Evolutionary conservation across 2,888 invertebrate species (phyloP).

Genomic region (Andrena bucephala): DNA sequence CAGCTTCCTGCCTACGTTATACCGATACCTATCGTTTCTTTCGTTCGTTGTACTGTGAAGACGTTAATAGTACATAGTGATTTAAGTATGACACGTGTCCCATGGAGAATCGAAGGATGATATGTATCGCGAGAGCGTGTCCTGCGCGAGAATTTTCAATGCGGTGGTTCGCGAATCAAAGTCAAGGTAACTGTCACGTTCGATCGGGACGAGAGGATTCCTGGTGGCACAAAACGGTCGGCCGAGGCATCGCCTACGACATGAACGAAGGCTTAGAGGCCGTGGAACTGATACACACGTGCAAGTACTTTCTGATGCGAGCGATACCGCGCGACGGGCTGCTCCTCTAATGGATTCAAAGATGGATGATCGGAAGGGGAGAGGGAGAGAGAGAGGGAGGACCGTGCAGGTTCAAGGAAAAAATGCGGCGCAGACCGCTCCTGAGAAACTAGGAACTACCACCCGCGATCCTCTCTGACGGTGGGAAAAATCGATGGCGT

Average conservation of each 20-base stretch:
- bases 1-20: not conserved
- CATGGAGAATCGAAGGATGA: slow-evolving; percentile 28
- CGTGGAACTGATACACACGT: slow-evolving; percentile 69
- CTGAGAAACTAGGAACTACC: slow-evolving; percentile 39
- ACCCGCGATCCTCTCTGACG: slow-evolving; percentile 13
- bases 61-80: slow-evolving; percentile 12
- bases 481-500: slow-evolving; percentile 33
- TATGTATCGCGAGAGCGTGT: slow-evolving; percentile 47
- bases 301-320: slow-evolving; percentile 72
- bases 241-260: slow-evolving; percentile 34
- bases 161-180: slow-evolving; percentile 60
- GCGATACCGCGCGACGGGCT: slow-evolving; percentile 64
- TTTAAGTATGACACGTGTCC: slow-evolving; percentile 53
- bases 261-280: slow-evolving; percentile 51
- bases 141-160: slow-evolving; percentile 52
- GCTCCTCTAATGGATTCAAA: slow-evolving; percentile 72
- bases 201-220: slow-evolving; percentile 62
- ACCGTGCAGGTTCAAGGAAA: slow-evolving; percentile 29
- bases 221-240: slow-evolving; percentile 62
- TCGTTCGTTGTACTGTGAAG: not conserved
- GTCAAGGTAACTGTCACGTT: slow-evolving; percentile 66
- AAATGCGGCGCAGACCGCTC: slow-evolving; percentile 14
- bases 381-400: slow-evolving; percentile 34
- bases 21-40: not conserved
- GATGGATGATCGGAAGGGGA: slow-evolving; percentile 67